Base-by-base conservation (phyloP, 2,797 vertebrate species). In the Merluccius polli region DNA sequence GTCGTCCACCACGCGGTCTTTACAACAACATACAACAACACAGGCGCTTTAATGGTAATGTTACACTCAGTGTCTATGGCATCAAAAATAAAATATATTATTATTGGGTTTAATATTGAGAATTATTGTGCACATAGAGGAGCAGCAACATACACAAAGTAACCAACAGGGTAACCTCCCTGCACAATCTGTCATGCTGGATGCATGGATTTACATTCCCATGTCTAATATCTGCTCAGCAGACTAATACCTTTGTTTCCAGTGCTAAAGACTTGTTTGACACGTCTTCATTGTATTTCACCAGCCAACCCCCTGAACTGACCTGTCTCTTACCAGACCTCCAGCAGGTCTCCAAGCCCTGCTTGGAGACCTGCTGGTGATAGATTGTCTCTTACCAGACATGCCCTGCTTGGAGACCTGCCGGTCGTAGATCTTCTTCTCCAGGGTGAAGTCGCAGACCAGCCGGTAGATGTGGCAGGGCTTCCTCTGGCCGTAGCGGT, bases 381-480 rank as follows among this genome's bases (percentile, higher is more conserved):
- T n/a, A n/a, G n/a, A n/a, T 13, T 35, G n/a, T 63, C n/a, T 73
- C 92, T 90, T 87, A 99, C 98, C 98, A 13, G 98, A 99, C 98
- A 99, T 99, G 87, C 97, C 95, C 93, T 99, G 98, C 90, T 99
- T 99, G 81, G 98, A 98, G 84, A 99, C 97, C 89, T 99, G 98
- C 78, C 98, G 93, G 85, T 99, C 98, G 52, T 99, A 99, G 84
- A 99, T 99, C 93, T 99, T 99, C 92, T 97, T 98, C 93, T 99
- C 98, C 76, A 99, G 90, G 44, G 98, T 99, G 85, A 93, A 99
- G 92, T 99, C 97, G 67, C 97, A 99, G 81, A 99, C 97, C 18
- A 99, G 94, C 3, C 98, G 95, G 90, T 99, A 99, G 87, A 99
- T 99, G 88, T 95, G 92, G 89, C 98, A 99, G 0, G 96, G 95